A percentile compares a stretch with the other conserved stretches of the same genome.
These are phyloP conservation scores for Malacosoma neustria DNA, from an alignment of 2,888 invertebrate species.

Conservation along the genomic window DNA sequence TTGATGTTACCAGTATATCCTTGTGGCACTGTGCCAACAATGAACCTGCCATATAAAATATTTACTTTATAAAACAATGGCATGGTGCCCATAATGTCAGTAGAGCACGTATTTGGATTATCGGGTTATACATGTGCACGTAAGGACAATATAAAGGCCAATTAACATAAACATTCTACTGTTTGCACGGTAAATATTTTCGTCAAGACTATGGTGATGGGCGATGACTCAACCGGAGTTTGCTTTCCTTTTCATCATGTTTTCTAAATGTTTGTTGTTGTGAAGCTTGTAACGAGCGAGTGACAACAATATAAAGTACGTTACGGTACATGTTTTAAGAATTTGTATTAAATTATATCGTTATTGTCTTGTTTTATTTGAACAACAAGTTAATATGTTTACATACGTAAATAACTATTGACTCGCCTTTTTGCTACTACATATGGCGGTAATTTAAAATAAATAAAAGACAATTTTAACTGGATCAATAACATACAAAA, in stretches of 20 bases:
- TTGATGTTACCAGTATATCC: constrained; percentile 11
- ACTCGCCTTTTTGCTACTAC: too few species aligned
- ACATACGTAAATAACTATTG: too few species aligned
- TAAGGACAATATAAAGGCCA: constrained; percentile 35
- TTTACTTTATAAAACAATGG: constrained; percentile 41
- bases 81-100: constrained; percentile 15
- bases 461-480: too few species aligned
- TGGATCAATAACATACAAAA: too few species aligned
- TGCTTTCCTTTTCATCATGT: constrained; percentile 39
- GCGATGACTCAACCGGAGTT: constrained; percentile 22
- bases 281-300: not conserved
- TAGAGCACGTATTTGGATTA: constrained; percentile 44
- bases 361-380: too few species aligned
- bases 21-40: constrained; percentile 28
- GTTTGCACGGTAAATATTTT: constrained; percentile 35
- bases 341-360: too few species aligned
- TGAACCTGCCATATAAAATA: constrained; percentile 24
- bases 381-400: too few species aligned
- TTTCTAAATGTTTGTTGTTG: constrained; percentile 22
- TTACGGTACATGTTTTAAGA: not conserved
- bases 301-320: not conserved
- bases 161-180: constrained; percentile 41
- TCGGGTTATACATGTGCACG: constrained; percentile 39
- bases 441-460: too few species aligned
- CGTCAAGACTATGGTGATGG: constrained; percentile 14